phyloP scores from a whole-genome alignment of 2,888 invertebrate species.

The Portevinia maculata region DNA sequence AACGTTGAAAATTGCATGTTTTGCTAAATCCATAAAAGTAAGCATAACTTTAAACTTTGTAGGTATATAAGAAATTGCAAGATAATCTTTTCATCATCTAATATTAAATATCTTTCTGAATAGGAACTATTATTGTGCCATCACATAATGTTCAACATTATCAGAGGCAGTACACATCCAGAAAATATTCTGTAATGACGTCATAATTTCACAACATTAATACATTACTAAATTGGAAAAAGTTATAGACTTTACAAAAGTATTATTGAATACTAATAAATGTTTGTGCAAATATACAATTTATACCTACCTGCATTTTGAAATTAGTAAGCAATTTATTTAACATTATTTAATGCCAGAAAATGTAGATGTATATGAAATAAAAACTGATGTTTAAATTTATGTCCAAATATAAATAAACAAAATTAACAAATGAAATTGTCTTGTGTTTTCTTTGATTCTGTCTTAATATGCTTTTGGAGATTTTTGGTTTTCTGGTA shows the following conservation, averaged over 20 bases:
- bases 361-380: slow-evolving; percentile 56
- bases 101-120: slow-evolving; percentile 55
- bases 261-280: slow-evolving; percentile 65
- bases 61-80: too few species aligned
- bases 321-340: slow-evolving; percentile 28
- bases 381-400: slow-evolving; percentile 31
- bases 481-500: slow-evolving; percentile 62
- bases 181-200: slow-evolving; percentile 82
- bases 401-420: slow-evolving; percentile 46
- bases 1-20: too few species aligned
- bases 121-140: slow-evolving; percentile 81
- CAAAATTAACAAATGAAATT: slow-evolving; percentile 36
- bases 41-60: too few species aligned
- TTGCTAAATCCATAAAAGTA: too few species aligned
- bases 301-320: slow-evolving; percentile 26
- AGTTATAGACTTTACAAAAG: slow-evolving; percentile 46
- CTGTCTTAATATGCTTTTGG: slow-evolving; percentile 13
- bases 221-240: slow-evolving; percentile 34
- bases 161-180: slow-evolving; percentile 82
- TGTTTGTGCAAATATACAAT: slow-evolving; percentile 41
- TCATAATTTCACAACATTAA: slow-evolving; percentile 74
- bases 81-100: slow-evolving; percentile 13
- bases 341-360: slow-evolving; percentile 72
- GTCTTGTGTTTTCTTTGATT: slow-evolving; percentile 62
- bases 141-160: slow-evolving; percentile 82